phyloP scores from a whole-genome alignment of 2,888 invertebrate species.

The Choristoneura rosaceana region DNA sequence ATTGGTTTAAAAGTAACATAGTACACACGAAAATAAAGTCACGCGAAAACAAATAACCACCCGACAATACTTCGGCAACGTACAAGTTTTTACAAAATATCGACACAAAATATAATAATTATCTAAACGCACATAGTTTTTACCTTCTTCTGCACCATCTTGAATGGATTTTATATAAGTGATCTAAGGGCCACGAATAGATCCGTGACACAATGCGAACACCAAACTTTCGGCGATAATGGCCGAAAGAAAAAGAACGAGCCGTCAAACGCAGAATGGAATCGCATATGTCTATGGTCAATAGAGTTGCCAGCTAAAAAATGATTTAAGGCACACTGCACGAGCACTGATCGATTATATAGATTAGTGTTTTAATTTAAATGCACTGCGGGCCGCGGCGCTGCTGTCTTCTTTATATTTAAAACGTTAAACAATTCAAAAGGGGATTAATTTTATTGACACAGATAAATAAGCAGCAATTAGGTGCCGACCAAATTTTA shows the following conservation, averaged over 20 bases:
- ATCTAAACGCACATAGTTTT: slow-evolving; percentile 79
- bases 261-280: slow-evolving; percentile 35
- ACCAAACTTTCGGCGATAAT: slow-evolving; percentile 82
- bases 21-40: slow-evolving; percentile 47
- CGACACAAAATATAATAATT: slow-evolving; percentile 67
- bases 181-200: slow-evolving; percentile 82
- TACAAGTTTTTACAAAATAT: slow-evolving; percentile 56
- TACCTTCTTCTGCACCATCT: slow-evolving; percentile 86
- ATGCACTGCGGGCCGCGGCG: not conserved
- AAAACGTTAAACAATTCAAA: too few species aligned
- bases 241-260: slow-evolving; percentile 79
- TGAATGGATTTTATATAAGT: slow-evolving; percentile 73
- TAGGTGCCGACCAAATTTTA: too few species aligned
- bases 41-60: slow-evolving; percentile 52
- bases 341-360: not conserved
- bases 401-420: not conserved
- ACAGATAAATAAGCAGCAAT: too few species aligned
- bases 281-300: slow-evolving; percentile 28
- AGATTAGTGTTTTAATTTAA: not conserved
- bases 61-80: slow-evolving; percentile 54
- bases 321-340: not conserved
- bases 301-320: slow-evolving; percentile 24
- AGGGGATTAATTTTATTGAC: too few species aligned
- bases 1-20: slow-evolving; percentile 3
- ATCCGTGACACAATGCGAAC: slow-evolving; percentile 80